These are phyloP conservation scores for Fragum whitleyi DNA, from an alignment of 2,888 invertebrate genomes.

Conservation along the genomic window DNA sequence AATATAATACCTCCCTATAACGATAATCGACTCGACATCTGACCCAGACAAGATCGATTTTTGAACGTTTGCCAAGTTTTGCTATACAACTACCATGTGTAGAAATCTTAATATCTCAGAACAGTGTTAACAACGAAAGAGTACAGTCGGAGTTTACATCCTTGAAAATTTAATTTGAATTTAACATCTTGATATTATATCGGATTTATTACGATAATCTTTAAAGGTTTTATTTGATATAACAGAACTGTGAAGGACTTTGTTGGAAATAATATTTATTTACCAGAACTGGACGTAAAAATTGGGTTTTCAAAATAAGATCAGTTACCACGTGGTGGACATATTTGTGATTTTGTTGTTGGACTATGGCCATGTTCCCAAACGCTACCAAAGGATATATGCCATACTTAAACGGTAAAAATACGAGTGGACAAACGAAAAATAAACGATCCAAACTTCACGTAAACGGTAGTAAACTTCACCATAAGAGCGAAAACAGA, in stretches of 20 bases:
- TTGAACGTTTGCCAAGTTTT: slow-evolving; percentile 77
- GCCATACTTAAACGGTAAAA: slow-evolving; percentile 81
- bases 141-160: slow-evolving; percentile 19
- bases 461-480: slow-evolving; percentile 72
- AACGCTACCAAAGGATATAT: slow-evolving; percentile 81
- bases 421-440: slow-evolving; percentile 56
- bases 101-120: slow-evolving; percentile 51
- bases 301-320: not conserved
- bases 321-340: slow-evolving; percentile 37
- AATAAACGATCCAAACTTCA: slow-evolving; percentile 63
- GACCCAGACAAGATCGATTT: slow-evolving; percentile 74
- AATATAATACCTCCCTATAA: not conserved
- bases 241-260: not conserved
- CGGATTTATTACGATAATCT: not conserved
- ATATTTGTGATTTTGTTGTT: not conserved
- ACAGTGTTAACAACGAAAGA: slow-evolving; percentile 64
- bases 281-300: not conserved
- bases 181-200: not conserved
- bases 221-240: not conserved
- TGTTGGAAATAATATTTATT: not conserved
- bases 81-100: slow-evolving; percentile 63
- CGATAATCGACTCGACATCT: slow-evolving; percentile 56
- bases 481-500: slow-evolving; percentile 60
- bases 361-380: slow-evolving; percentile 80
- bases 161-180: not conserved